These are phyloP conservation scores for Mungos mungo DNA, from an alignment of 2,113 vertebrate species.

Conservation along the genomic window DNA sequence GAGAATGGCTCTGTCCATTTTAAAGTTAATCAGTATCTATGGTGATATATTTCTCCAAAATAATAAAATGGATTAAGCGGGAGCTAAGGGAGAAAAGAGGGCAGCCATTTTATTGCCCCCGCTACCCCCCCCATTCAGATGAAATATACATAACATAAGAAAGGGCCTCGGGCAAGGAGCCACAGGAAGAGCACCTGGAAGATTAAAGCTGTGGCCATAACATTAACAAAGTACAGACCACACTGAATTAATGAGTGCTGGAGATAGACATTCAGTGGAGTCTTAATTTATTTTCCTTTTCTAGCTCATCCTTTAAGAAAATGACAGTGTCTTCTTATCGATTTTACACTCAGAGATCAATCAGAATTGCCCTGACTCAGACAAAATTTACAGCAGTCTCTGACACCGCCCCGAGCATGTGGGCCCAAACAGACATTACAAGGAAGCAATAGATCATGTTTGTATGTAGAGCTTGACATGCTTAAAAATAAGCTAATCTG, in stretches of 20 bases:
- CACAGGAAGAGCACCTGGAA: constrained; percentile 90
- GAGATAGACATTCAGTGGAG: constrained; percentile 93
- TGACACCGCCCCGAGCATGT: constrained; percentile 87
- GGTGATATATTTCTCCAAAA: constrained; percentile 93
- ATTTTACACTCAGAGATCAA: constrained; percentile 99
- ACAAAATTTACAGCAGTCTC: constrained; percentile 95
- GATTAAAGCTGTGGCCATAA: constrained; percentile 93
- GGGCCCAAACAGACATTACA: constrained; percentile 88
- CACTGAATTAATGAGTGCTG: constrained; percentile 95
- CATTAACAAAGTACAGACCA: constrained; percentile 93
- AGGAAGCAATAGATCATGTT: constrained; percentile 92
- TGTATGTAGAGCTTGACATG: constrained; percentile 90
- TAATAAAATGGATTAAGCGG: constrained; percentile 95
- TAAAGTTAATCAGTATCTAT: constrained; percentile 94
- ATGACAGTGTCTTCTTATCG: constrained; percentile 99
- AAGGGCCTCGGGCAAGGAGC: constrained; percentile 86
- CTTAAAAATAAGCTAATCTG: constrained; percentile 98
- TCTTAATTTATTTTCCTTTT: constrained; percentile 99
- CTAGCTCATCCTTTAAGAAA: constrained; percentile 99
- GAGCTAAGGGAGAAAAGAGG: constrained; percentile 85
- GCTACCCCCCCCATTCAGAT: constrained; percentile 84
- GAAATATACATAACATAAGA: constrained; percentile 93
- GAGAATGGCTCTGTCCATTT: constrained; percentile 92
- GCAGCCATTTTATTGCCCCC: constrained; percentile 85
- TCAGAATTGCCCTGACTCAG: constrained; percentile 98